phyloP scores from a whole-genome alignment of 2,888 invertebrate species.

The Geotrupes spiniger region DNA sequence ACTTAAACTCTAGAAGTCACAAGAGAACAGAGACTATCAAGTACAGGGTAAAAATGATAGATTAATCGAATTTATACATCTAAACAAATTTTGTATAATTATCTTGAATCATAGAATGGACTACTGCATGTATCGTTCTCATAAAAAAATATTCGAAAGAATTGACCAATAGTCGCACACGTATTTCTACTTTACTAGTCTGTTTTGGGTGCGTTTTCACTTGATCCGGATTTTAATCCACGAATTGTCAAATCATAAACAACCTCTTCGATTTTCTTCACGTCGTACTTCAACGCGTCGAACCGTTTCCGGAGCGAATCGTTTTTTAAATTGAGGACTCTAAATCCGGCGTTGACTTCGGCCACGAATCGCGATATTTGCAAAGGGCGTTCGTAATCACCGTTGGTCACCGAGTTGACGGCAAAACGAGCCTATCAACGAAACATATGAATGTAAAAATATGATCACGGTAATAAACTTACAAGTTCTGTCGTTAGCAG shows the following conservation, averaged over 20 bases:
- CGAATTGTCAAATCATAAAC: conserved; percentile 85
- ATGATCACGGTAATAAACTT: conserved; percentile 29
- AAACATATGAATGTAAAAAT: conserved; percentile 15
- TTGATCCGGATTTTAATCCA: conserved; percentile 54
- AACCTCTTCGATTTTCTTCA: conserved; percentile 91
- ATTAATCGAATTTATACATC: too few species aligned
- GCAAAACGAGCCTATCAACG: conserved; percentile 67
- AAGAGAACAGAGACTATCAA: too few species aligned
- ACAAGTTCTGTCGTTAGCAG: conserved; percentile 83
- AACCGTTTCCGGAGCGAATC: conserved; percentile 82
- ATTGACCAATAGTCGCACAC: too few species aligned
- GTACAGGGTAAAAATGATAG: too few species aligned
- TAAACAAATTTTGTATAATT: too few species aligned
- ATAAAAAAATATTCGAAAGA: too few species aligned
- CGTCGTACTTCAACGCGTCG: conserved; percentile 86
- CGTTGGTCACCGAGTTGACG: conserved; percentile 80
- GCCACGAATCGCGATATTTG: conserved; percentile 83
- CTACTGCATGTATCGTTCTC: too few species aligned
- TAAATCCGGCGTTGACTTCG: conserved; percentile 85
- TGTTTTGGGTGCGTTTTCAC: conserved; percentile 4
- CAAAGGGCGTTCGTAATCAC: conserved; percentile 77
- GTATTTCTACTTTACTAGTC: too few species aligned
- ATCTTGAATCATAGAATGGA: too few species aligned
- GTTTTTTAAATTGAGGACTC: conserved; percentile 86
- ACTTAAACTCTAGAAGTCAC: too few species aligned